Evolutionary conservation across 2,113 vertebrate species (phyloP).

Genomic region (Grus americana): DNA sequence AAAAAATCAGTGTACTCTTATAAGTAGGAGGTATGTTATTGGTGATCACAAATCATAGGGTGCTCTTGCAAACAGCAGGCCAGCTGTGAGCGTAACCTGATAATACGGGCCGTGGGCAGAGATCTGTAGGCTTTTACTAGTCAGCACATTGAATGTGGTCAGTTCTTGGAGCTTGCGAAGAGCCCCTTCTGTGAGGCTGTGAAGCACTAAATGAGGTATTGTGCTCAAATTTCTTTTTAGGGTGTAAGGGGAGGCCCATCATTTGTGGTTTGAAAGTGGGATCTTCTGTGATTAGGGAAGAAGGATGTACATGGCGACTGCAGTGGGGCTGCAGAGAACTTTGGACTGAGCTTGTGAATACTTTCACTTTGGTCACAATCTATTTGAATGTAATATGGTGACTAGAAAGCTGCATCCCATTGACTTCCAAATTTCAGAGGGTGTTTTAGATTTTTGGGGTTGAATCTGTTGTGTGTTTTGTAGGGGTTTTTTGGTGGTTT

Average conservation of each 20-base stretch:
- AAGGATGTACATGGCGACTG: fast-evolving
- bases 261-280: background rate
- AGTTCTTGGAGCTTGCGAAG: background rate
- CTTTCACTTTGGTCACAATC: fast-evolving
- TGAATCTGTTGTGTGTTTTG: background rate
- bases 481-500: background rate
- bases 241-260: fast-evolving
- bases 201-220: background rate
- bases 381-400: background rate
- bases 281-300: background rate
- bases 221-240: background rate
- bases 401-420: background rate
- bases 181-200: background rate
- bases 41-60: background rate
- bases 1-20: background rate
- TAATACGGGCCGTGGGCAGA: background rate
- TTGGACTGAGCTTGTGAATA: fast-evolving
- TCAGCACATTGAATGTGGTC: background rate
- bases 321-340: background rate
- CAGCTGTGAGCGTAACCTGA: fast-evolving
- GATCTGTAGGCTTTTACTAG: background rate
- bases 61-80: background rate
- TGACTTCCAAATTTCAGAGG: background rate
- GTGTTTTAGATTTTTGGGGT: background rate
- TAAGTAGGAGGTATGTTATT: background rate